These are phyloP conservation scores for Sus cebifrons DNA, from an alignment of 2,797 vertebrate species.

Conservation along the genomic window DNA sequence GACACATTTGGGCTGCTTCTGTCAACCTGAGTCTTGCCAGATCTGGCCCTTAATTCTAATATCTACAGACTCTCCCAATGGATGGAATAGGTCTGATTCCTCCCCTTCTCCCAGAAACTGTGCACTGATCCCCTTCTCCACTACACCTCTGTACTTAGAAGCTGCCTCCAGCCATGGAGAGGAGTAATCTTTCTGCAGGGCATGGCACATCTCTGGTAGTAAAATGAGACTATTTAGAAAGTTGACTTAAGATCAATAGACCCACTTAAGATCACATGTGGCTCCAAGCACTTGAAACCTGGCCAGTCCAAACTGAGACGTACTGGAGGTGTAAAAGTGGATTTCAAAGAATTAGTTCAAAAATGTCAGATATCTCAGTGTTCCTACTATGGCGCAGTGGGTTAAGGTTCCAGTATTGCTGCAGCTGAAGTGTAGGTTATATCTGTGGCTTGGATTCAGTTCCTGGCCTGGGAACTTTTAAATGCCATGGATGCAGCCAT, in stretches of 20 bases:
- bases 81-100: background rate
- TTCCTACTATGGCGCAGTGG: too few relatives aligned
- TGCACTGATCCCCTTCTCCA: background rate
- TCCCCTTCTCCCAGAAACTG: background rate
- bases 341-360: background rate
- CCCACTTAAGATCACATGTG: background rate
- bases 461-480: too few relatives aligned
- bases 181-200: background rate
- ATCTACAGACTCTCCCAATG: background rate
- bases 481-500: too few relatives aligned
- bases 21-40: background rate
- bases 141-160: background rate
- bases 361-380: background rate
- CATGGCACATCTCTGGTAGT: background rate
- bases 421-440: too few relatives aligned
- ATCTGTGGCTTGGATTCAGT: too few relatives aligned
- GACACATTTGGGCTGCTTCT: accelerated
- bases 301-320: background rate
- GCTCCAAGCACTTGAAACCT: background rate
- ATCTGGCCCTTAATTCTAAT: background rate
- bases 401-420: too few relatives aligned
- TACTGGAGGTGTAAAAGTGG: background rate
- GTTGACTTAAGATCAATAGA: background rate
- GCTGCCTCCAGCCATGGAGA: background rate
- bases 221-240: background rate